Evolutionary conservation across 2,888 invertebrate genomes (phyloP), one percentile per base, ranked within the genome.

Genomic region (Limnephilus marmoratus): DNA sequence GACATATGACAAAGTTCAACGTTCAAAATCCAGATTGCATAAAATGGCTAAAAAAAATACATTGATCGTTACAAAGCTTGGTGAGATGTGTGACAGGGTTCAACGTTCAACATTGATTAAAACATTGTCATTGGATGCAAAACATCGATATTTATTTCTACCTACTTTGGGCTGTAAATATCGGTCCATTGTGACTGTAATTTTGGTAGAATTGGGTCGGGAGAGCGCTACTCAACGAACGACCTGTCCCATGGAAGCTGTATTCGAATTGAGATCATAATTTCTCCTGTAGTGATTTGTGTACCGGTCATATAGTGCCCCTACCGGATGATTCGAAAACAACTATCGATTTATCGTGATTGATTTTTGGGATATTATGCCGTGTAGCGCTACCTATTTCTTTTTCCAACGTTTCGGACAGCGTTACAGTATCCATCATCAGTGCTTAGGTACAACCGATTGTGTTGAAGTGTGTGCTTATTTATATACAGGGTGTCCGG

Each of bases 231-330:
- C 24, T 11, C 85, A 18, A 11, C 34, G 13, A 31, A n/a, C 89
- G 41, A 81, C 89, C 81, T 34, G 24, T 24, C 81, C 13, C 68
- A 31, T 87, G 87, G 53, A 87, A 87, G 12, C 31, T 68, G 31
- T 68, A 18, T 68, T 13, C 87, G 29, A 87, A 87, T 53, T 53
- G 87, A 49, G 87, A 87, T 87, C 87, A 53, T 53, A 87, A 87
- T 87, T 87, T 53, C 87, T 34, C 18, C 34, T 29, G 87, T 18
- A 13, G 87, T 31, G 87, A 87, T 31, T 68, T n/a, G 24, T 68
- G 24, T n/a, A 68, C 24, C 2, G n/a, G 11, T n/a, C 5, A n/a
- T 68, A 68, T 68, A 68, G 2, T 68, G 68, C n/a, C 24, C 68
- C 68, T 68, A 68, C 68, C 68, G 68, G 68, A 68, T 68, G 68